Conservation (phyloP, 2,888 invertebrate genomes). For the Ochropacha duplaris region DNA sequence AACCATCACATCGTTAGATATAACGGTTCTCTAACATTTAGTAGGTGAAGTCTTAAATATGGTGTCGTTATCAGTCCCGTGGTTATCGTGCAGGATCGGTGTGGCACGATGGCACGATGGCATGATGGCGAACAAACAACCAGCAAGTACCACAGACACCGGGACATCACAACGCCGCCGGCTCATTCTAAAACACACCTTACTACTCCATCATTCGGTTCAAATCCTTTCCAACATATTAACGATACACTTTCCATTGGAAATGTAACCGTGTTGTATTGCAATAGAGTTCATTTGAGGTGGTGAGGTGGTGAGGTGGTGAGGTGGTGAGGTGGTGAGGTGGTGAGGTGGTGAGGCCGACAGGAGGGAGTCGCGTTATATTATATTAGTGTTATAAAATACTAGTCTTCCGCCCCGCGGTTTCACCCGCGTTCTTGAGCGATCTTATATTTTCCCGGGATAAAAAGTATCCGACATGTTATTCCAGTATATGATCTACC, state of each 20-base stretch:
- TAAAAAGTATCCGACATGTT: no score
- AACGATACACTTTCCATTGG: background rate
- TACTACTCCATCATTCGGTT: background rate
- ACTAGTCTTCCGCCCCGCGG: no score
- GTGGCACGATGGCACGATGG: no score
- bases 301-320: slow-evolving; percentile 9
- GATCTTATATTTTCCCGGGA: no score
- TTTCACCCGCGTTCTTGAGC: no score
- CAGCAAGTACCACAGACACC: background rate
- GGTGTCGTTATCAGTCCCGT: background rate
- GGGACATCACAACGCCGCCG: background rate
- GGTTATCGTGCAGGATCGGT: slow-evolving; percentile 11
- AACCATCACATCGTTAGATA: no score
- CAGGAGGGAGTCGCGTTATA: no score
- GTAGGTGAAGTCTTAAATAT: background rate
- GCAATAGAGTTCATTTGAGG: slow-evolving; percentile 13
- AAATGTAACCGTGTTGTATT: slow-evolving; percentile 8
- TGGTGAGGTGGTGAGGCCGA: no score
- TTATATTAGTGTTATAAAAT: no score
- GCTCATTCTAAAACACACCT: background rate
- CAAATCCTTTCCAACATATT: background rate
- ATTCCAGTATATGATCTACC: no score
- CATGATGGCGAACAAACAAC: slow-evolving; percentile 10
- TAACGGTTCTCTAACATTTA: no score
- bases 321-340: no score